A percentile compares a stretch with the other conserved stretches of the same genome.
These are phyloP conservation scores for Drosophila cognata DNA, from an alignment of 2,888 invertebrate species.

Conservation along the genomic window DNA sequence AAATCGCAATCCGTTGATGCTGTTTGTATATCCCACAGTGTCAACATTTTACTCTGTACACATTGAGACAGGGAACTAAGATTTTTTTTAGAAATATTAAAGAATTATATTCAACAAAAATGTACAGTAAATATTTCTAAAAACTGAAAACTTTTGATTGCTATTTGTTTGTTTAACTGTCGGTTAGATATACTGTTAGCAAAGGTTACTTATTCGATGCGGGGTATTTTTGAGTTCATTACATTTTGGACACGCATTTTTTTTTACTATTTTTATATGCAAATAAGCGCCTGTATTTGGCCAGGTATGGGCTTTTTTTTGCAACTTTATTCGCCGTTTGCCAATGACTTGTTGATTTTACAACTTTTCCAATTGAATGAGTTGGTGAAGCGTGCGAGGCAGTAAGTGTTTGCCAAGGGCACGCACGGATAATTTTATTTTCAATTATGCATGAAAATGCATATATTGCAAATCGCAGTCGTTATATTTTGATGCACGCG, in stretches of 20 bases:
- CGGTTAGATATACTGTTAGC: not conserved
- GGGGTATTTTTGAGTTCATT: slow-evolving; percentile 28
- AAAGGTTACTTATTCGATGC: not conserved
- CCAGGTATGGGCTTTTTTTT: slow-evolving; percentile 28
- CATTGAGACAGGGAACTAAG: not conserved
- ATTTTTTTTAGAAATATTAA: not conserved
- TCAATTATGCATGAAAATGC: slow-evolving; percentile 60
- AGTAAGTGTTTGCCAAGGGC: slow-evolving; percentile 49
- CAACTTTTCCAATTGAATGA: slow-evolving; percentile 73
- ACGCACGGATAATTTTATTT: slow-evolving; percentile 42
- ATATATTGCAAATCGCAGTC: slow-evolving; percentile 31
- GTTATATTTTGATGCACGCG: slow-evolving; percentile 36
- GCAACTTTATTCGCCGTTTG: slow-evolving; percentile 53
- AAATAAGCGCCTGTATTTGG: slow-evolving; percentile 68
- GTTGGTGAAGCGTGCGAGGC: slow-evolving; percentile 27
- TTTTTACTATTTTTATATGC: slow-evolving; percentile 50
- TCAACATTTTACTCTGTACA: slow-evolving; percentile 10
- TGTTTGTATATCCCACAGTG: slow-evolving; percentile 11
- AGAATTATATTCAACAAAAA: not conserved
- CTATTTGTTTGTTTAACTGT: not conserved
- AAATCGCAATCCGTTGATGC: not conserved
- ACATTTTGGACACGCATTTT: not conserved
- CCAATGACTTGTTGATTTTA: slow-evolving; percentile 79
- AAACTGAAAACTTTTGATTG: not conserved
- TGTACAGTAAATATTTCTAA: not conserved